Percentiles rank a stretch among this genome's conserved stretches.
phyloP scores from a whole-genome alignment of 1,140 invertebrate genomes.

The Nylanderia fulva region DNA sequence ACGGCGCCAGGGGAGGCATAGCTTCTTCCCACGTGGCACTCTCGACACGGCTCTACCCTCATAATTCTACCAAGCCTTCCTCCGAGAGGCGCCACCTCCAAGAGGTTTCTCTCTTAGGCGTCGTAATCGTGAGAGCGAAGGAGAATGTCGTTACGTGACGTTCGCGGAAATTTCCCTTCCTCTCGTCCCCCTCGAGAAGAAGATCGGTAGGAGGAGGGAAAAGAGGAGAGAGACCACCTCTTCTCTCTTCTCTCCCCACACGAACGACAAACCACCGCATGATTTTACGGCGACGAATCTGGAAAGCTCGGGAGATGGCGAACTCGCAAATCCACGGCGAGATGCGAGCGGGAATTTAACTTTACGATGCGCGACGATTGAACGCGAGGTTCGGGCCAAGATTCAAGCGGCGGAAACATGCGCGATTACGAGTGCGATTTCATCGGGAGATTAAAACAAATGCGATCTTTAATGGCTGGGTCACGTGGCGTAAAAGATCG shows the following conservation, averaged over 20 bases:
- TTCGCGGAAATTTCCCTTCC: constrained; percentile 38
- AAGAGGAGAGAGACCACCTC: background rate
- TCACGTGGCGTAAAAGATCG: background rate
- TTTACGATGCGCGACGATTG: constrained; percentile 1
- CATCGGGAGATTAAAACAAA: background rate
- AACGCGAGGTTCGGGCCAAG: background rate
- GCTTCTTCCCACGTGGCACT: constrained; percentile 83
- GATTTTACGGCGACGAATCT: constrained; percentile 66
- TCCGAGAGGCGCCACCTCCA: constrained; percentile 65
- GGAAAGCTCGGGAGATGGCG: background rate
- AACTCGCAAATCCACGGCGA: constrained; percentile 6
- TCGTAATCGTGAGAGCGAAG: constrained; percentile 51
- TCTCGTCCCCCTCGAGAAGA: background rate
- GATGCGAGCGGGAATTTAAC: constrained; percentile 3
- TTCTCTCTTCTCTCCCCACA: constrained; percentile 31
- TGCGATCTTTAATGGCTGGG: background rate
- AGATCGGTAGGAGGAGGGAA: constrained; percentile 20
- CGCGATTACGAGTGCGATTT: background rate
- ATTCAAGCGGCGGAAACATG: background rate
- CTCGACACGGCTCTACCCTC: constrained; percentile 79
- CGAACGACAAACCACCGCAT: constrained; percentile 65
- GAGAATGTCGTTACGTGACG: constrained; percentile 43
- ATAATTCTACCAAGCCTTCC: constrained; percentile 79
- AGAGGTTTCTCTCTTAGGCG: constrained; percentile 59
- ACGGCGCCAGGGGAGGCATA: constrained; percentile 84